These are phyloP conservation scores for Polypterus senegalus DNA, from an alignment of 2,113 vertebrate genomes.

Conservation along the genomic window DNA sequence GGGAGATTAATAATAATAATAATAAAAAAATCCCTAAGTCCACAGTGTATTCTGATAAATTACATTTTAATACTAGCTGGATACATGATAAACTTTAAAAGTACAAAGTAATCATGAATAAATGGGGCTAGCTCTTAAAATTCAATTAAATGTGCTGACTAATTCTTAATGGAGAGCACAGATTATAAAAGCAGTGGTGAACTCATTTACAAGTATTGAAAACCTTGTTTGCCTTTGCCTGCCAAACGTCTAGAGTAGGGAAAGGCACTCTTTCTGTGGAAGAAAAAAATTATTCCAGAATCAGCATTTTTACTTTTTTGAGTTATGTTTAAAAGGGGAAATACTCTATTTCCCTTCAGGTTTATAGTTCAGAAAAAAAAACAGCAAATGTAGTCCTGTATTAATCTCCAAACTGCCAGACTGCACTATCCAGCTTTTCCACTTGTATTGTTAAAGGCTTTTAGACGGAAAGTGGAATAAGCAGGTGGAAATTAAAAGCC, in stretches of 20 bases:
- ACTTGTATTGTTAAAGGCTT: slow-evolving; percentile 55
- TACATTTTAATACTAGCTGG: slow-evolving; percentile 22
- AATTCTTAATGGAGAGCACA: slow-evolving; percentile 5
- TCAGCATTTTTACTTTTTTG: slow-evolving; percentile 29
- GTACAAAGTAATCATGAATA: slow-evolving; percentile 12
- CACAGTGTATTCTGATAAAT: slow-evolving; percentile 31
- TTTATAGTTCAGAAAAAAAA: slow-evolving; percentile 46
- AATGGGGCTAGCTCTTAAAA: neutral
- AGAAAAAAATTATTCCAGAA: slow-evolving; percentile 17
- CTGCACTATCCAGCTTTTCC: slow-evolving; percentile 40
- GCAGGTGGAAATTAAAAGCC: slow-evolving; percentile 59
- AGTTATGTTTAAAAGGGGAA: slow-evolving; percentile 26
- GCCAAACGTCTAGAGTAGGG: slow-evolving; percentile 14
- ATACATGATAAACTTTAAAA: slow-evolving; percentile 38
- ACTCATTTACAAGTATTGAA: slow-evolving; percentile 31
- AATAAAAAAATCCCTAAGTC: neutral
- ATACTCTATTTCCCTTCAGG: slow-evolving; percentile 41
- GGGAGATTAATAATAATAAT: no score
- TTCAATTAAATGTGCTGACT: slow-evolving; percentile 17
- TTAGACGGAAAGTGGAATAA: slow-evolving; percentile 54
- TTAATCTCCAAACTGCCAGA: slow-evolving; percentile 45
- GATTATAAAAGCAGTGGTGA: slow-evolving; percentile 22
- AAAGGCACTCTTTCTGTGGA: slow-evolving; percentile 26
- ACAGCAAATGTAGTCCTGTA: slow-evolving; percentile 52
- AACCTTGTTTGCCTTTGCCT: slow-evolving; percentile 25